Evolutionary conservation across 2,797 vertebrate genomes (phyloP), one percentile per base, ranked within the genome.

Genomic region (Tokudaia muenninki): DNA sequence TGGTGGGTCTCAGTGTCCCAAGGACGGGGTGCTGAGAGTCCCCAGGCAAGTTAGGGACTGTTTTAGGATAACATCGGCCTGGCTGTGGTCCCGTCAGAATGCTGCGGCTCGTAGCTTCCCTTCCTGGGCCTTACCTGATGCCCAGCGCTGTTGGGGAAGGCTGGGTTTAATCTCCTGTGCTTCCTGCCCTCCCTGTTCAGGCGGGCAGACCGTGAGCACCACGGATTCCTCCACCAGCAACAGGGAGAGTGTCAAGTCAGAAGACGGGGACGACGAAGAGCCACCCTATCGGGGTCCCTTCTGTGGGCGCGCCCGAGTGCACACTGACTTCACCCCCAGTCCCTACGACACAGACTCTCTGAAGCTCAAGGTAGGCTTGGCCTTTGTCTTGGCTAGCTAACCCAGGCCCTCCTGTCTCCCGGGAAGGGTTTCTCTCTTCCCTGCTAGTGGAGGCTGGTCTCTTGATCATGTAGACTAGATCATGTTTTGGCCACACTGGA

Each of bases 171-270:
- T 31, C 14, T 29, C 41, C 29, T 6, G 0, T 10, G 34, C 87
- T 63, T 63, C 63, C 34, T 75, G 0, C 77, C 72, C 47, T n/a
- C 3, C 93, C 92, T 34, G 2, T 55, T 2, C 98, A 99, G 99
- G 99, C 97, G 99, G 99, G 94, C 99, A 99, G 98, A 99, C 99
- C 0, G 99, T 99, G 70, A 99, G 99, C 97, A 99, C 99, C 96
- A 99, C 99, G 0, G 99, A 99, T 98, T 99, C 99, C 2, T 99
- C 99, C 17, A 99, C 99, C 98, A 99, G 99, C 97, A 99, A 99
- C 98, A 98, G 99, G 90, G 99, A 99, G 92, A 99, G 99, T 0
- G 99, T 99, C 95, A 99, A 99, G 98, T 99, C 99, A 0, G 99
- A 99, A 98, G 99, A 99, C 0, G 99, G 99, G 0, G 99, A 99